phyloP scores from a whole-genome alignment of 2,888 invertebrate species.

The Amphipoea lucens region DNA sequence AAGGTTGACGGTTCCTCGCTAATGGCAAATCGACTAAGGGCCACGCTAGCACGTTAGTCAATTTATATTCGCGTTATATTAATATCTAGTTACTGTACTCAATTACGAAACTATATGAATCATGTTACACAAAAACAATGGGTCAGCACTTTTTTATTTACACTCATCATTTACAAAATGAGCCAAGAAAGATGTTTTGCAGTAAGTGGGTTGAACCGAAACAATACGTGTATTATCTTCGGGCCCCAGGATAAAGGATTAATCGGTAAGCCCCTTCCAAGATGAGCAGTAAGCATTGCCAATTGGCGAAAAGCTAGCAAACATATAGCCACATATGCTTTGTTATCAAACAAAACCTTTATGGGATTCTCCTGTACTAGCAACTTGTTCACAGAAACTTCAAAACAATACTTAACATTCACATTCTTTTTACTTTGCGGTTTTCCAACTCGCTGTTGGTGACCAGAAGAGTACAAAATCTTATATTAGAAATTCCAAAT shows the following conservation, averaged over 20 bases:
- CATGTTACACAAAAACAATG: slow-evolving; percentile 36
- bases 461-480: slow-evolving; percentile 15
- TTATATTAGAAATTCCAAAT: slow-evolving; percentile 51
- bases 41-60: slow-evolving; percentile 43
- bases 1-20: slow-evolving; percentile 51
- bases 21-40: slow-evolving; percentile 57
- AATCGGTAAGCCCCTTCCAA: not conserved
- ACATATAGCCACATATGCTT: not conserved
- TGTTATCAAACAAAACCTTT: slow-evolving; percentile 10
- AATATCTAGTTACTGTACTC: slow-evolving; percentile 33
- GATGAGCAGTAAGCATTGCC: not conserved
- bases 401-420: not conserved
- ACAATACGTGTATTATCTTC: not conserved
- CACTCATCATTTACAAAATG: not conserved
- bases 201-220: not conserved
- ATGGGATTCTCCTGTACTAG: not conserved
- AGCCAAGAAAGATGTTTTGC: slow-evolving; percentile 4
- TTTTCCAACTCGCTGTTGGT: slow-evolving; percentile 22
- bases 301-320: slow-evolving; percentile 2
- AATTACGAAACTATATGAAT: slow-evolving; percentile 39
- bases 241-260: slow-evolving; percentile 3
- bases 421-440: slow-evolving; percentile 2
- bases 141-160: slow-evolving; percentile 20
- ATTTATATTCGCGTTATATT: slow-evolving; percentile 48
- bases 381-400: not conserved